Evolutionary conservation across 2,113 vertebrate species (phyloP), one percentile per base, ranked within the genome.

Genomic region (Ophthalmotilapia sp.): DNA sequence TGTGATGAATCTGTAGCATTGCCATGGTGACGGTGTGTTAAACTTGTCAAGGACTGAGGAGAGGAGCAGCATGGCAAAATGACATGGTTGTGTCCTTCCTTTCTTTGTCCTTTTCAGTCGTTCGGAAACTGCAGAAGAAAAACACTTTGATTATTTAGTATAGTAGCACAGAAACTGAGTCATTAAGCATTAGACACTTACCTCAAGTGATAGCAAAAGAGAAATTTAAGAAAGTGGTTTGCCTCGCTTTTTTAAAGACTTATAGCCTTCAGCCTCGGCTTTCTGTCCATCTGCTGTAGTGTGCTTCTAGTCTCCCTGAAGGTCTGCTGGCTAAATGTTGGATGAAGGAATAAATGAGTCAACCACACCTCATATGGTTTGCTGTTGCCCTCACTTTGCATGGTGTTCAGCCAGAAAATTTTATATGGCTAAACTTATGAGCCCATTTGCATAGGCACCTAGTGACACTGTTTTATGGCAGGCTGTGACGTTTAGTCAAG

Each of bases 11-110:
- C 80, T 85, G 83, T 75, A 7, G 31, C 82, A 80, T 93, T 40
- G 93, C 90, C 94, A 95, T 95, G 87, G 89, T 77, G 97, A 97
- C 36, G 94, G 55, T n/a, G 13, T 40, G 51, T 91, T 82, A 89
- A 84, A 88, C 58, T 51, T 65, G 75, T 90, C 79, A 81, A 84
- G 81, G 77, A 79, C 65, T 82, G 26, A 81, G 89, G 56, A 68
- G 85, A 12, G 19, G 75, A 86, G 82, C 70, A 95, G 68, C 95
- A 96, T 40, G 36, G 58, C n/a, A 21, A 84, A 79, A 81, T 56
- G 40, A 84, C 87, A 68, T 2, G 47, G 13, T 26, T 49, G 53
- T 38, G 79, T 62, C 88, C 88, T 81, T 80, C 17, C 62, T 87
- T 65, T 55, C 62, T 21, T 42, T 86, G n/a, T 38, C 5, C 53